Evolutionary conservation across 2,113 vertebrate genomes (phyloP).

Genomic region (Silurus meridionalis): DNA sequence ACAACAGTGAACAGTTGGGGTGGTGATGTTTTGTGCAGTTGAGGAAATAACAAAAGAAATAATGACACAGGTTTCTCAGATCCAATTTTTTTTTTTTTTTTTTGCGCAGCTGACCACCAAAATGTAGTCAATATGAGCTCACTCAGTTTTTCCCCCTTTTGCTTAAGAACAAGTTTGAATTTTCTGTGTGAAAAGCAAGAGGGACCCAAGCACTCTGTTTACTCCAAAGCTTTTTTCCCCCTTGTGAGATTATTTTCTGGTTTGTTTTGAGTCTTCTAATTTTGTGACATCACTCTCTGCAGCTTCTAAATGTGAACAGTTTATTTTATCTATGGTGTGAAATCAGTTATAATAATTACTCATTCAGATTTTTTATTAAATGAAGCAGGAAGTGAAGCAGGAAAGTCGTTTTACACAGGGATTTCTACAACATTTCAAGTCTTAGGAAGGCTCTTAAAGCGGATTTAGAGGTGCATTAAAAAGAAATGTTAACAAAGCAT

Average conservation of each 20-base stretch:
- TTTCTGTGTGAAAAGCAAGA: conserved; percentile 14
- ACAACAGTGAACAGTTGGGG: conserved; percentile 26
- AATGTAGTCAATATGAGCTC: conserved; percentile 28
- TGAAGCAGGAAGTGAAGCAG: background rate
- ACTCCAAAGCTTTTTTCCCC: conserved; percentile 2
- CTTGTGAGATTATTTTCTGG: background rate
- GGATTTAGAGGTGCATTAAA: background rate
- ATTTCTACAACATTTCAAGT: conserved; percentile 33
- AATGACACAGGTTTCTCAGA: conserved; percentile 28
- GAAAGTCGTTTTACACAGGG: background rate
- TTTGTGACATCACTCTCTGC: conserved; percentile 19
- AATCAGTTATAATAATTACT: background rate
- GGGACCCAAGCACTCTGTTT: conserved; percentile 20
- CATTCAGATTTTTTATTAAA: background rate
- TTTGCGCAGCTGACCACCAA: conserved; percentile 22
- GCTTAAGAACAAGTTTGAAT: conserved; percentile 7
- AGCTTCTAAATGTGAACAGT: conserved; percentile 8
- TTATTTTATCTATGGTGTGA: conserved; percentile 2
- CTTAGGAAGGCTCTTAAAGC: conserved; percentile 14
- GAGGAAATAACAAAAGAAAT: conserved; percentile 30
- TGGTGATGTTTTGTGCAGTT: conserved; percentile 54
- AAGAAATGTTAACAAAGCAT: conserved; percentile 17
- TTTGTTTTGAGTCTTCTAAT: conserved; percentile 15
- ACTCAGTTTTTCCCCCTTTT: conserved; percentile 21
- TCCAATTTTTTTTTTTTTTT: conserved; percentile 2